Evolutionary conservation across 2,113 vertebrate genomes (phyloP).

Genomic region (Saguinus midas): DNA sequence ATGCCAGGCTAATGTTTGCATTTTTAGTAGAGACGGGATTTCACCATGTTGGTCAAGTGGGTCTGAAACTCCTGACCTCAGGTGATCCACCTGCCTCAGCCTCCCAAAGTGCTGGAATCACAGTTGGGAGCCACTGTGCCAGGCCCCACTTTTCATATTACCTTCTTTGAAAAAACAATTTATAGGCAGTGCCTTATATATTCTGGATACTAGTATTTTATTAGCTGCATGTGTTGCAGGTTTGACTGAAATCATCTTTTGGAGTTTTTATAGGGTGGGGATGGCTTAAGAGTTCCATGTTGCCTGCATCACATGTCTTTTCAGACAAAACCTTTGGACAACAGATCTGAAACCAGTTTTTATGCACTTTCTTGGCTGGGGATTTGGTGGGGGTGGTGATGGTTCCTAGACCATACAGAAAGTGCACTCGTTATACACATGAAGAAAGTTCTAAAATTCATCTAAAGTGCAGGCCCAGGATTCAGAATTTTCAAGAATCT

Average conservation of each 20-base stretch:
- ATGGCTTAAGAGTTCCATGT: neutral
- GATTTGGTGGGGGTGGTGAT: neutral
- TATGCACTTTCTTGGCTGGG: neutral
- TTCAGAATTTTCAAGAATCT: neutral
- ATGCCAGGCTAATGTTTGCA: too few species aligned
- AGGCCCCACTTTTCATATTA: neutral
- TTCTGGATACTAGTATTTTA: neutral
- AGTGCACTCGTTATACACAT: neutral
- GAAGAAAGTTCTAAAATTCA: neutral
- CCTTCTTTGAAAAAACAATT: neutral
- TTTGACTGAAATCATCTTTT: neutral
- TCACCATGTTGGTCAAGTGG: too few species aligned
- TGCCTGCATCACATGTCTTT: neutral
- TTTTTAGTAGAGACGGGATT: too few species aligned
- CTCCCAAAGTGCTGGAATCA: too few species aligned
- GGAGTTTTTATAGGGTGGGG: neutral
- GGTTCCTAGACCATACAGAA: neutral
- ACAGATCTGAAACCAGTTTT: neutral
- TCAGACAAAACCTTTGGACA: neutral
- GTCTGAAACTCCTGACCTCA: too few species aligned
- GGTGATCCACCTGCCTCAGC: too few species aligned
- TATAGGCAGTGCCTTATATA: neutral
- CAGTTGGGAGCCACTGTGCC: too few species aligned
- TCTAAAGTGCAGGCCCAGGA: neutral
- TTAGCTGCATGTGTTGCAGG: neutral